A percentile compares a stretch with the other conserved stretches of the same genome.
Conservation (phyloP, 2,888 invertebrate species). For the Eupithecia vulgata region DNA sequence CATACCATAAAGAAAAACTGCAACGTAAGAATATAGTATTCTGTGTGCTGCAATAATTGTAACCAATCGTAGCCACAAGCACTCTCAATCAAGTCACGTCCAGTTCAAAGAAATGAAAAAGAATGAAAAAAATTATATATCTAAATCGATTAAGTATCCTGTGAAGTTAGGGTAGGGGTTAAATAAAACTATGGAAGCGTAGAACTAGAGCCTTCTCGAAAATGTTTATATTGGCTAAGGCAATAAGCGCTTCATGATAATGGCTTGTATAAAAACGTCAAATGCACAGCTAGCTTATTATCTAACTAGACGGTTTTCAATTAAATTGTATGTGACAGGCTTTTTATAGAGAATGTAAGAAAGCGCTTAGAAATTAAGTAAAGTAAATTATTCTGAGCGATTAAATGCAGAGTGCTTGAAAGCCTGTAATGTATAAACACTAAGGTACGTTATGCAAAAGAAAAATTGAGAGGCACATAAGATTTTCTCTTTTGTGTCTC, state of each 20-base stretch:
- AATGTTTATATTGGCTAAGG: neutral
- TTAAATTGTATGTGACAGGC: neutral
- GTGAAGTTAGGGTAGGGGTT: too few relatives aligned
- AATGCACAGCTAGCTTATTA: neutral
- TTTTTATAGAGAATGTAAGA: neutral
- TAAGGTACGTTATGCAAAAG: neutral
- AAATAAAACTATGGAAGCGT: neutral
- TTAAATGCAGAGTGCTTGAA: conserved; percentile 5
- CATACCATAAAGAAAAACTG: neutral
- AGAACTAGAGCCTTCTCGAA: neutral
- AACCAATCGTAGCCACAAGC: neutral
- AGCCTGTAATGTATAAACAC: neutral
- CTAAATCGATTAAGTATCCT: too few relatives aligned
- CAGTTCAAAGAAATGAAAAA: too few relatives aligned
- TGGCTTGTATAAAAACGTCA: neutral
- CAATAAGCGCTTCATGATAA: neutral
- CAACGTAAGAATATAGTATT: neutral
- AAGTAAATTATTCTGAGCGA: neutral
- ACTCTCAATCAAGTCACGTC: neutral
- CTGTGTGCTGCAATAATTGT: neutral
- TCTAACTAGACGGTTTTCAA: neutral
- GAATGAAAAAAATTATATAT: too few relatives aligned
- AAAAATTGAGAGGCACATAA: neutral
- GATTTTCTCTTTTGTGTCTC: neutral
- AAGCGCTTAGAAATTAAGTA: neutral